Base-by-base conservation (phyloP, 2,113 vertebrate species). In the Petaurus breviceps region DNA sequence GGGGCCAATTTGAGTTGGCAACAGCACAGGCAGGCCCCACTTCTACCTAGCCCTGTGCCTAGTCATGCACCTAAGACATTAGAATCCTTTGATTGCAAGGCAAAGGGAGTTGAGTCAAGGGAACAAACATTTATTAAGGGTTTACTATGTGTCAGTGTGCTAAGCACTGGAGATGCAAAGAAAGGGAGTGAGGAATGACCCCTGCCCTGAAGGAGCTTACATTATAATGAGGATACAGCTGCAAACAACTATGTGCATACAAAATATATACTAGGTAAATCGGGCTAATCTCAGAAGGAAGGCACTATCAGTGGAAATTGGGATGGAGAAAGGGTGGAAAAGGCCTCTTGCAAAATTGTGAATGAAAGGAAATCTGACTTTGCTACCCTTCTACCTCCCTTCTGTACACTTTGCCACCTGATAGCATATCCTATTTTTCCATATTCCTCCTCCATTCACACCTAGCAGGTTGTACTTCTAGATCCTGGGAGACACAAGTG, bases 1-100 rank as follows among this genome's bases (percentile, higher is more conserved):
- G 95, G 95, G 94, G 93, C 97, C 97, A 95, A 68, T 84, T 0
- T 0, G 49, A 97, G 51, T 94, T 55, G 90, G 6, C 57, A 92
- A 96, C 1, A 90, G 53, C 47, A 0, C 19, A 22, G 8, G 43
- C 90, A 93, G 11, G 50, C 0, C 8, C 8, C 50, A 26, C 90
- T 89, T 37, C 92, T 94, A 37, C 23, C 90, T 89, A 84, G 16
- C n/a, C 68, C n/a, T 84, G 16, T 43, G 68, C 68, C 68, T 84
- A 84, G 68, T 43, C n/a, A 43, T 84, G 68, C 68, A 43, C 68
- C n/a, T 84, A 84, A 84, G n/a, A 43, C 7, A 43, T 68, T 37
- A 37, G 31, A 37, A 84, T 43, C 7, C 68, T 43, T 6, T 84
- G 68, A 84, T 43, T 84, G 68, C n/a, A 84, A 22, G 68, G 68